Base-by-base conservation (phyloP, 2,888 invertebrate genomes). In the Leucoma salicis region DNA sequence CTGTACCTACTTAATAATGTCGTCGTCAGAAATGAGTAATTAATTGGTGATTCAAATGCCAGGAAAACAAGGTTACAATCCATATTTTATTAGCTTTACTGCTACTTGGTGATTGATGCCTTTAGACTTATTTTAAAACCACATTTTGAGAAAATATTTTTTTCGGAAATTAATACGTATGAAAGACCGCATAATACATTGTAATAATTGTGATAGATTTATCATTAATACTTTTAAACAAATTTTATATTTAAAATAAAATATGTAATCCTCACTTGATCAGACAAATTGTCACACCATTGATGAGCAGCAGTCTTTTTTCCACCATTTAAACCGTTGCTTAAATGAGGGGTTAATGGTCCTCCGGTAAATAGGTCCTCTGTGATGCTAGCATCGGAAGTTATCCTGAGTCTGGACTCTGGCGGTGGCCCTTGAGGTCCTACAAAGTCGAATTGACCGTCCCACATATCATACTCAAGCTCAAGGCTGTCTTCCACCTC, bases 391-490 rank as follows among this genome's bases (percentile, higher is more conserved):
- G 66, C 61, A 53, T 86, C 83, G 3, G 89, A 87, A 28, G 78
- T 80, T 45, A 86, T 78, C 38, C 90, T 75, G 10, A 64, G 66
- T 27, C 87, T 71, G 15, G 70, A 60, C 47, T 78, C 80, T 11
- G 79, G 78, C 1, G 82, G 73, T 1, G 82, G 74, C 2, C 78
- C 86, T 62, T 90, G 90, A 7, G 92, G 91, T 31, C 95, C 95
- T 62, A 95, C 92, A 81, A 95, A 95, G 83, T 95, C 95, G 70
- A 96, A 96, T 85, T 96, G 96, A 45, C 96, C 96, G 77, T 95
- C 95, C 96, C 96, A 96, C 93, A 95, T 93, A 74, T 96, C 96
- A 79, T 94, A 95, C 79, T 95, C 95, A 80, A 95, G 90, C 70
- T 95, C 95, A 65, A 93, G 79, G 70, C 91, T 92, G 60, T 92